These are phyloP conservation scores for Salvelinus sp. DNA, from an alignment of 2,113 vertebrate genomes.

Conservation along the genomic window DNA sequence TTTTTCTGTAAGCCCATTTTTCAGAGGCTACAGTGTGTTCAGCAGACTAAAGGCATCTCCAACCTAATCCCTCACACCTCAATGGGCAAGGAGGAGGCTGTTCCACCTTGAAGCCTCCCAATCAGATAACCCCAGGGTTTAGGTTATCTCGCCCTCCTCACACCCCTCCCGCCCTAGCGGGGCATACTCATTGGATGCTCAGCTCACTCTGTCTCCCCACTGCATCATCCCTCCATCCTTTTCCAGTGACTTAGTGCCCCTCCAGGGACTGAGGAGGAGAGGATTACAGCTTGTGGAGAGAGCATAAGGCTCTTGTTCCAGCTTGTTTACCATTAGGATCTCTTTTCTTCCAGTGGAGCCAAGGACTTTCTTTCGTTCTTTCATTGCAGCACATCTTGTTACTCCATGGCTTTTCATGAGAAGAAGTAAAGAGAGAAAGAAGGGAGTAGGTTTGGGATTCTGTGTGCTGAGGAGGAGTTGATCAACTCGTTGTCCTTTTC, in stretches of 20 bases:
- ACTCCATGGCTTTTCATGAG: conserved; percentile 9
- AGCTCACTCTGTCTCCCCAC: background rate
- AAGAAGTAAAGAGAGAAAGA: background rate
- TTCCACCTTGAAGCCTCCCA: conserved; percentile 42
- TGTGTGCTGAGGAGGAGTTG: conserved; percentile 12
- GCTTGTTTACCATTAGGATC: conserved; percentile 34
- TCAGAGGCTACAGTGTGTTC: conserved; percentile 30
- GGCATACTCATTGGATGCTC: conserved; percentile 8
- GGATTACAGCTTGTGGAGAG: conserved; percentile 15
- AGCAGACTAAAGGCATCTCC: conserved; percentile 12
- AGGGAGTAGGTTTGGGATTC: background rate
- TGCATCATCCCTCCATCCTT: background rate
- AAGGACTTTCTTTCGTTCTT: background rate
- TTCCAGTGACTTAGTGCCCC: conserved; percentile 15
- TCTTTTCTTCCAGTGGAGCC: background rate
- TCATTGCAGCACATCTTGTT: conserved; percentile 11
- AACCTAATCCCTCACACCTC: conserved; percentile 48
- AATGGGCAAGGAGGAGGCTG: conserved; percentile 9
- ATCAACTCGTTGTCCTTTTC: conserved; percentile 1
- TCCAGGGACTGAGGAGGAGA: conserved; percentile 22
- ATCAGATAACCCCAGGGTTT: conserved; percentile 33
- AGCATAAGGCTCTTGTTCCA: conserved; percentile 30
- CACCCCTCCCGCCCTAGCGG: conserved; percentile 10
- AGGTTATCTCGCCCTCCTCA: background rate
- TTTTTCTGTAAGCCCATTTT: conserved; percentile 32